Percentiles rank a stretch among this genome's conserved stretches.
Evolutionary conservation across 2,797 vertebrate genomes (phyloP).

Genomic region (Thripadectes ignobilis): DNA sequence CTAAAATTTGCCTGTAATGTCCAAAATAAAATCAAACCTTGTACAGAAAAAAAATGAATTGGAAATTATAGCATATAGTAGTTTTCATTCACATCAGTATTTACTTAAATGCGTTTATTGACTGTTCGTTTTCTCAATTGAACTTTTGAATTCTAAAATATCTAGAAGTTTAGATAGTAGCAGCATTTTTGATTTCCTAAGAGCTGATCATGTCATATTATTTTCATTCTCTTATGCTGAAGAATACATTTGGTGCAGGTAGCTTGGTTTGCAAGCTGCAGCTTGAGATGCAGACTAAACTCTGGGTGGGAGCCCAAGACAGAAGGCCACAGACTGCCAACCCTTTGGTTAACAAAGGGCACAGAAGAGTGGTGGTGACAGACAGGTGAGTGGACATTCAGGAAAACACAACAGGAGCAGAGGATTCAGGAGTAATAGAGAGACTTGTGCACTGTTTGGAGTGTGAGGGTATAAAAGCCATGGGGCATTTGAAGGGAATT

Average conservation of each 20-base stretch:
- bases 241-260: not conserved
- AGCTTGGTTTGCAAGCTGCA: not conserved
- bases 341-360: not conserved
- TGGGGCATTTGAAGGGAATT: not conserved
- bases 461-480: not conserved
- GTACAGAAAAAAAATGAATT: not conserved
- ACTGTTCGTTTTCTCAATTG: not conserved
- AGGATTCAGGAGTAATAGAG: not conserved
- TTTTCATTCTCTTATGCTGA: not conserved
- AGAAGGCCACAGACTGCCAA: not conserved
- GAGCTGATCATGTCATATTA: not conserved
- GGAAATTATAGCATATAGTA: not conserved
- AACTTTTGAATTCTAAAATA: not conserved
- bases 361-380: not conserved
- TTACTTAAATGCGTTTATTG: not conserved
- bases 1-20: not conserved
- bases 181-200: not conserved
- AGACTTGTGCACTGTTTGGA: fast-evolving
- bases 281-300: not conserved
- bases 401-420: not conserved
- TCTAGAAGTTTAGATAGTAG: not conserved
- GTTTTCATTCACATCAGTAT: not conserved
- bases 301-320: not conserved
- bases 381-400: too few species aligned
- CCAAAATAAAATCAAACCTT: not conserved